phyloP scores from a whole-genome alignment of 2,888 invertebrate genomes.

The Tachina fera region DNA sequence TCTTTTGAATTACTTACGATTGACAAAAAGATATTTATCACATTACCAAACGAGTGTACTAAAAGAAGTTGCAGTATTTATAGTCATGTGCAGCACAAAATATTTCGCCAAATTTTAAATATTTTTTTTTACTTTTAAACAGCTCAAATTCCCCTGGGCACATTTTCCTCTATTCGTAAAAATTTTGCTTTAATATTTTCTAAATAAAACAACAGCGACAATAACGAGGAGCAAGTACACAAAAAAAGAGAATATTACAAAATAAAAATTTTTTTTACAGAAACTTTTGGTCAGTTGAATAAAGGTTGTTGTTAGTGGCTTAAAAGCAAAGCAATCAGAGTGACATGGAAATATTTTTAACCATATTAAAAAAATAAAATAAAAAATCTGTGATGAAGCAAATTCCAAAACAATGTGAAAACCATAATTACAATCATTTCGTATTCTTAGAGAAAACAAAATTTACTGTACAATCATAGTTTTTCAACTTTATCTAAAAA shows the following conservation, averaged over 20 bases:
- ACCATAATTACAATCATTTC: background rate
- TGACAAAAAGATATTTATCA: background rate
- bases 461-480: background rate
- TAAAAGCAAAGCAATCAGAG: conserved; percentile 1
- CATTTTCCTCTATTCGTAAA: conserved; percentile 23
- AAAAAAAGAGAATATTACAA: conserved; percentile 9
- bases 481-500: background rate
- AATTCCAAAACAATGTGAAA: background rate
- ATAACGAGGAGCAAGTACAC: background rate
- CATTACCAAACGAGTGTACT: conserved; percentile 11
- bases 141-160: conserved; percentile 12
- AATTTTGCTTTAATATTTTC: conserved; percentile 15
- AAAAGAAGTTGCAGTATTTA: conserved; percentile 35
- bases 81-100: conserved; percentile 19
- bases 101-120: conserved; percentile 15
- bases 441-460: background rate
- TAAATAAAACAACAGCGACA: conserved; percentile 7
- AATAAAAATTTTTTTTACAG: background rate
- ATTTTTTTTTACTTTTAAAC: conserved; percentile 1
- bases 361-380: background rate
- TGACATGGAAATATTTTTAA: background rate
- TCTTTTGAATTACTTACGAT: background rate
- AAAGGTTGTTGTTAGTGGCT: conserved; percentile 1
- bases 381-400: background rate
- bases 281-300: conserved; percentile 25